Percentiles rank a stretch among this genome's conserved stretches.
phyloP scores from a whole-genome alignment of 2,888 invertebrate species.

The Drosophila multiciliata region DNA sequence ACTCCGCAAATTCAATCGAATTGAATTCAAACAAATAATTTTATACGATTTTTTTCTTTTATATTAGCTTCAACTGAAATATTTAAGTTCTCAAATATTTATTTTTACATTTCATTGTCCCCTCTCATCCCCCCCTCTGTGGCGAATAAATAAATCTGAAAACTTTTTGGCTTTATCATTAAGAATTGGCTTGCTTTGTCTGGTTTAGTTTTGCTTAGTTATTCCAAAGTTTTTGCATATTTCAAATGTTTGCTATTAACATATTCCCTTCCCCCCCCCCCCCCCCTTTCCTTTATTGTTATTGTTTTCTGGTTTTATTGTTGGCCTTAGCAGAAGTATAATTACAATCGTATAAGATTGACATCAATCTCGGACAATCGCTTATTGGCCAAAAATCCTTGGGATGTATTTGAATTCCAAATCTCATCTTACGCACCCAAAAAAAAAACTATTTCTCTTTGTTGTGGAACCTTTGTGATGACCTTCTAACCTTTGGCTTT shows the following conservation, averaged over 20 bases:
- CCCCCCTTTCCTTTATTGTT: background rate
- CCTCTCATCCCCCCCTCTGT: background rate
- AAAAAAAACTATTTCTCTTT: background rate
- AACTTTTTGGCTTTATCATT: background rate
- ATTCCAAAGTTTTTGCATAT: conserved; percentile 1
- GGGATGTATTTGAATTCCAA: conserved; percentile 20
- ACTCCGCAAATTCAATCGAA: background rate
- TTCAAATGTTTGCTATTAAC: conserved; percentile 14
- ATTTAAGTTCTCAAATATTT: background rate
- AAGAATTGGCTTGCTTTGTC: too few species aligned
- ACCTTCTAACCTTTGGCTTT: conserved; percentile 15
- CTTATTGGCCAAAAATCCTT: background rate
- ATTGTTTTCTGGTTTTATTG: background rate
- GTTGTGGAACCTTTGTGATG: conserved; percentile 1
- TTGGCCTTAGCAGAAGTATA: conserved; percentile 6
- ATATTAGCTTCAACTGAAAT: background rate
- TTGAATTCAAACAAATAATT: background rate
- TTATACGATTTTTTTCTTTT: background rate
- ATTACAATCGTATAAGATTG: background rate
- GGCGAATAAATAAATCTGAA: background rate
- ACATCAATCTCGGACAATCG: conserved; percentile 9
- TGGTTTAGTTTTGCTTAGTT: too few species aligned
- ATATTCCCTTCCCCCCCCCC: background rate
- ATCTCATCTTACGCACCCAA: background rate
- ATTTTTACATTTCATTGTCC: background rate